Conservation (phyloP, 2,888 invertebrate genomes). For the Disparrhopalites patrizii region DNA sequence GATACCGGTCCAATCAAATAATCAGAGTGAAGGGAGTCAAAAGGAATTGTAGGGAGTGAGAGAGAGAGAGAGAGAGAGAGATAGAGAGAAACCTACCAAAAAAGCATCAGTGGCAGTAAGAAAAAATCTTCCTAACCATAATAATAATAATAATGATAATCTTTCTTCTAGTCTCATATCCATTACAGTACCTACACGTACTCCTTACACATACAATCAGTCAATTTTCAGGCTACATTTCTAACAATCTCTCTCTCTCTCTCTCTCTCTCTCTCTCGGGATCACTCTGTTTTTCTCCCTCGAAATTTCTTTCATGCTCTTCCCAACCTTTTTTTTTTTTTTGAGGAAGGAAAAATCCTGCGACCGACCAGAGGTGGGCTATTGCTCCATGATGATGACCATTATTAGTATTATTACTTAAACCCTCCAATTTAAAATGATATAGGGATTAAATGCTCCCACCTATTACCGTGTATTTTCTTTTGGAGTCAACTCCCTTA, state of each 20-base stretch:
- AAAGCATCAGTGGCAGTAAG: background rate
- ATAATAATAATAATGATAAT: constrained; percentile 22
- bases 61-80: background rate
- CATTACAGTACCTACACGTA: too few species aligned
- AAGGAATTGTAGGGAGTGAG: background rate
- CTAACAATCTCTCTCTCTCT: too few species aligned
- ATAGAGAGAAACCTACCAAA: background rate
- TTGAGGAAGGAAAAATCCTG: too few species aligned
- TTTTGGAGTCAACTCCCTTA: too few species aligned
- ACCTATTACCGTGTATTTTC: too few species aligned
- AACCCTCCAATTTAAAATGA: too few species aligned
- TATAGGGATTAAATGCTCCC: too few species aligned
- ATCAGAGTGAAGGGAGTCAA: constrained; percentile 16
- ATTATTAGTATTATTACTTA: too few species aligned
- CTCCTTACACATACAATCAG: background rate
- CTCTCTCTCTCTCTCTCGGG: too few species aligned
- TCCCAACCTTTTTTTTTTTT: background rate
- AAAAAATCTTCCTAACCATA: constrained; percentile 7
- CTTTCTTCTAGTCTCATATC: too few species aligned
- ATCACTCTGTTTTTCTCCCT: background rate
- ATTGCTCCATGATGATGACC: too few species aligned
- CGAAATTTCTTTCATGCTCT: background rate
- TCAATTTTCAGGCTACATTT: background rate
- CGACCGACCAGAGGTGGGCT: too few species aligned
- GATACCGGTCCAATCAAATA: constrained; percentile 23